phyloP scores from a whole-genome alignment of 2,113 vertebrate genomes.

The Crypturellus undulatus region DNA sequence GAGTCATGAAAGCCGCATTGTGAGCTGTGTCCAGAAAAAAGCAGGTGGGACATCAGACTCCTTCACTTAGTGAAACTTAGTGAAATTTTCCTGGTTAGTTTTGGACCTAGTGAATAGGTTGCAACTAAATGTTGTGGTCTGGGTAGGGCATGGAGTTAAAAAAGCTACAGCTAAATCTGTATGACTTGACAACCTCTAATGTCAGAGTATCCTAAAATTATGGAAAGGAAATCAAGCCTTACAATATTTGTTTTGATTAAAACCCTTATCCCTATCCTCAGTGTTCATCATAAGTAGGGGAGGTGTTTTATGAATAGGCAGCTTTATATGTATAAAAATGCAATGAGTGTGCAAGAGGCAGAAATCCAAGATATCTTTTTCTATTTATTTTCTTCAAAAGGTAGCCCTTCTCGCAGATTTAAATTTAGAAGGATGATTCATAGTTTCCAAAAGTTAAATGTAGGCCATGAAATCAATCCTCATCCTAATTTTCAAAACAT shows the following conservation, averaged over 20 bases:
- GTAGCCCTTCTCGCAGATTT: not conserved
- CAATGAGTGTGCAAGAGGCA: not conserved
- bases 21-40: not conserved
- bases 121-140: not conserved
- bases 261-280: not conserved
- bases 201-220: not conserved
- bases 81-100: not conserved
- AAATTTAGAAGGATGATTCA: not conserved
- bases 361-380: not conserved
- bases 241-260: not conserved
- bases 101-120: accelerated
- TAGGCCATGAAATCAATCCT: not conserved
- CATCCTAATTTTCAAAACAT: not conserved
- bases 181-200: not conserved
- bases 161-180: not conserved
- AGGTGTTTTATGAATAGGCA: not conserved
- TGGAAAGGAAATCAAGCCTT: not conserved
- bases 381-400: not conserved
- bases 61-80: not conserved
- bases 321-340: not conserved
- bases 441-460: conserved; percentile 30
- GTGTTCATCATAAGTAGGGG: not conserved
- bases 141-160: not conserved
- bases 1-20: not conserved
- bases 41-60: not conserved